Base-by-base conservation (phyloP, 2,113 vertebrate species). In the Cheilinus undulatus region DNA sequence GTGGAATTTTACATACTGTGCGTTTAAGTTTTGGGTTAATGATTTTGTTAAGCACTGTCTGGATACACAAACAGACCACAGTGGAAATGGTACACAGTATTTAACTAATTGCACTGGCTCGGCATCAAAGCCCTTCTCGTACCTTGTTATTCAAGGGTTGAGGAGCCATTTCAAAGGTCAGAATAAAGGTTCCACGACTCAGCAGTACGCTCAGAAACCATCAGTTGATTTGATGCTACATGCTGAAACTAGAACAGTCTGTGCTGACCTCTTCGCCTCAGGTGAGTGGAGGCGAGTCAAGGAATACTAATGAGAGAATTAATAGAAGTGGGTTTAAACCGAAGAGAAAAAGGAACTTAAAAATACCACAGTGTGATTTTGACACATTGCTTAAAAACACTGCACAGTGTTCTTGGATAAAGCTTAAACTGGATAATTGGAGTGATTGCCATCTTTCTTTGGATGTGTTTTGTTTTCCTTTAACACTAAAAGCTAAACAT, bases 241-340 rank as follows among this genome's bases (percentile, higher is more conserved):
- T 13, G 34, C 59, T 65, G 65, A 73, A 73, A 80, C 42, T 59
- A 59, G 48, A 75, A 63, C 32, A 1, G 30, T 56, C 49, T 56
- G n/a, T 26, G 38, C 62, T 73, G 76, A 83, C 76, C 80, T 80
- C 67, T 52, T 40, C 20, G 46, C 40, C 20, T 76, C 2, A 14
- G 52, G 14, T 51, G 56, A 49, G 36, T 50, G 48, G 63, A 70
- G 22, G 38, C 22, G 38, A 22, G 23, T 63, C 50, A 32, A 57
- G 15, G 69, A 83, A 83, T 83, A 62, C 58, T 73, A 51, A 88
- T 88, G 69, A 83, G 68, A 46, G 43, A 72, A 73, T 46, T 28
- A 62, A 57, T 30, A 62, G 10, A 70, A 22, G 12, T 56, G 32
- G 50, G 26, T 51, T 56, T 75, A 6, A 61, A 64, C 36, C 52